These are phyloP conservation scores for Neuroterus valhalla DNA, from an alignment of 1,140 invertebrate genomes.

Conservation along the genomic window DNA sequence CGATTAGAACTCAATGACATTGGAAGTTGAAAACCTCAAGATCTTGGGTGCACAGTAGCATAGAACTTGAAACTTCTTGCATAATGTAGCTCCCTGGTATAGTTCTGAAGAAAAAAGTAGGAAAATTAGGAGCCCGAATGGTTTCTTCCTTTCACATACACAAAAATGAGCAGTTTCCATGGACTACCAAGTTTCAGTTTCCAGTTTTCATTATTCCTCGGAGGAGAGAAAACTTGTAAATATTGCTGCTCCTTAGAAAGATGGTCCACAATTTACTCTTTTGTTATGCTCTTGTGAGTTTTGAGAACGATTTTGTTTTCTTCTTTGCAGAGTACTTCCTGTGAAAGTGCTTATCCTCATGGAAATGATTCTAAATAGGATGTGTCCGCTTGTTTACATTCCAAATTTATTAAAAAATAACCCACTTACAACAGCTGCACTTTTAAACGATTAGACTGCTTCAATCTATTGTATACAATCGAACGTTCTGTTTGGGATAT, in stretches of 20 bases:
- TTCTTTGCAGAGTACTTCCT: too few species aligned
- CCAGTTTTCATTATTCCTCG: not conserved
- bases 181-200: not conserved
- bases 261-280: not conserved
- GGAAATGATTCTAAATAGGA: too few species aligned
- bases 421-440: too few species aligned
- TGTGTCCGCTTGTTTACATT: too few species aligned
- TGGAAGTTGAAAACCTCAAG: not conserved
- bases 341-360: too few species aligned
- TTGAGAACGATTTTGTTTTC: too few species aligned
- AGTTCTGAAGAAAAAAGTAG: not conserved
- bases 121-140: constrained; percentile 1
- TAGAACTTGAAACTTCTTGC: not conserved
- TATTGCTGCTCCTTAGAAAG: not conserved
- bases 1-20: not conserved
- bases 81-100: constrained; percentile 5
- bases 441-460: too few species aligned
- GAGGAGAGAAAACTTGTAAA: too few species aligned
- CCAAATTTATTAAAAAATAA: too few species aligned
- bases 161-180: not conserved
- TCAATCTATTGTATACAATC: too few species aligned
- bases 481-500: too few species aligned
- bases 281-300: too few species aligned
- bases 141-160: not conserved
- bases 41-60: not conserved